A percentile compares a stretch with the other conserved stretches of the same genome.
These are phyloP conservation scores for Callipepla californica DNA, from an alignment of 2,113 vertebrate species.

Conservation along the genomic window DNA sequence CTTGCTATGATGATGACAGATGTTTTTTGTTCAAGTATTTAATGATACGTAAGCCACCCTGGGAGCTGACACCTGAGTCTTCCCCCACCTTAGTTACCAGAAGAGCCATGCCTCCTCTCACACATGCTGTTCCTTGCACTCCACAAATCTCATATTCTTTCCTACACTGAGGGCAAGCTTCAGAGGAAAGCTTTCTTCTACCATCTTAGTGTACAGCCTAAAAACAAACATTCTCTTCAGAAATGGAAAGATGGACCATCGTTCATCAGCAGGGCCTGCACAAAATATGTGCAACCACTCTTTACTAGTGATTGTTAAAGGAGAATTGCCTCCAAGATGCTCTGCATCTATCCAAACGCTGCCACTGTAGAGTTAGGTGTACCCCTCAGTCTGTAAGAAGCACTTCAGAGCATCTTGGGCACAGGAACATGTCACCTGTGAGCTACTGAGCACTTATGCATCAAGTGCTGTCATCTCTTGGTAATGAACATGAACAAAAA, in stretches of 20 bases:
- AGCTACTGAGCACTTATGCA: neutral
- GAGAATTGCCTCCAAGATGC: neutral
- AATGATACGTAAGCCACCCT: neutral
- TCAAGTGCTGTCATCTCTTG: neutral
- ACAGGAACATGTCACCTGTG: neutral
- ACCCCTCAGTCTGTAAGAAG: neutral
- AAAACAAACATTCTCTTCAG: neutral
- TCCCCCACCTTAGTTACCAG: neutral
- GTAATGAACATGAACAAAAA: neutral
- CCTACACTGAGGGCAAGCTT: neutral
- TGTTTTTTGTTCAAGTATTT: neutral
- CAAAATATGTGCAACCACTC: fast-evolving
- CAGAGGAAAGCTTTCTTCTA: neutral
- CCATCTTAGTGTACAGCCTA: neutral
- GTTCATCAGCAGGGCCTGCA: neutral
- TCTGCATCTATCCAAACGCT: neutral
- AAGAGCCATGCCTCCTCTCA: neutral
- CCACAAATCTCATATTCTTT: neutral
- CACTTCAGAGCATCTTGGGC: neutral
- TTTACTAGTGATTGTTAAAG: neutral
- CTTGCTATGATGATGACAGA: neutral
- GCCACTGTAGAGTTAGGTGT: neutral
- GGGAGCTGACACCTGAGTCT: neutral
- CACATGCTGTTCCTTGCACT: fast-evolving
- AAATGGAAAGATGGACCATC: neutral